Evolutionary conservation across 2,113 vertebrate species (phyloP).

Genomic region (Poicephalus gulielmi): DNA sequence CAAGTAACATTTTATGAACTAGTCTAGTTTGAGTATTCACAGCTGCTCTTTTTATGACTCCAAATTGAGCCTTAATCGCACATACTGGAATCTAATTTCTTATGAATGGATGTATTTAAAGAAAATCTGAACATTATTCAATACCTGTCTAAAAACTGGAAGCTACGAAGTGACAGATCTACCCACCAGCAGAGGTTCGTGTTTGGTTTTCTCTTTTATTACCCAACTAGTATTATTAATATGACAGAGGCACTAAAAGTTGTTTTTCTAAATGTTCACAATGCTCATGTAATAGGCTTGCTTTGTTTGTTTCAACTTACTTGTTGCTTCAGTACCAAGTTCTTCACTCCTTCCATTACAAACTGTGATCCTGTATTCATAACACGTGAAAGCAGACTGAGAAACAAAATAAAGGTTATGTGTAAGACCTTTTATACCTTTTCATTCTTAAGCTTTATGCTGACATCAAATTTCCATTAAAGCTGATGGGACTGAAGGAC

Average conservation of each 20-base stretch:
- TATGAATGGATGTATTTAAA: neutral
- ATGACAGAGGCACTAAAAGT: neutral
- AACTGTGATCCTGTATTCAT: conserved; percentile 98
- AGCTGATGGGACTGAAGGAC: neutral
- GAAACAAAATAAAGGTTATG: conserved; percentile 17
- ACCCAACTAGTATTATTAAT: neutral
- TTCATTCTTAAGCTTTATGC: neutral
- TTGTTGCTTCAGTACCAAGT: conserved; percentile 96
- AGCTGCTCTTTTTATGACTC: neutral
- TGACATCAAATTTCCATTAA: neutral
- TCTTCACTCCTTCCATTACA: conserved; percentile 99
- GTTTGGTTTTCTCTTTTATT: neutral
- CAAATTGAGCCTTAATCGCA: neutral
- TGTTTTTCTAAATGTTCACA: neutral
- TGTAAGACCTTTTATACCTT: neutral
- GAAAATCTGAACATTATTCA: neutral
- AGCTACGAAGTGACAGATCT: neutral
- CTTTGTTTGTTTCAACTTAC: conserved; percentile 73
- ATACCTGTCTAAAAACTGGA: neutral
- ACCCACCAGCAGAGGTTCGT: neutral
- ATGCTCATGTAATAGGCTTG: neutral
- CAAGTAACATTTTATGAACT: neutral
- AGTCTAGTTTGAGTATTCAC: neutral
- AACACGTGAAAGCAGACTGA: conserved; percentile 93
- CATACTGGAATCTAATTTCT: neutral